Evolutionary conservation across 2,113 vertebrate genomes (phyloP).

Genomic region (Dicerorhinus sumatrensis): DNA sequence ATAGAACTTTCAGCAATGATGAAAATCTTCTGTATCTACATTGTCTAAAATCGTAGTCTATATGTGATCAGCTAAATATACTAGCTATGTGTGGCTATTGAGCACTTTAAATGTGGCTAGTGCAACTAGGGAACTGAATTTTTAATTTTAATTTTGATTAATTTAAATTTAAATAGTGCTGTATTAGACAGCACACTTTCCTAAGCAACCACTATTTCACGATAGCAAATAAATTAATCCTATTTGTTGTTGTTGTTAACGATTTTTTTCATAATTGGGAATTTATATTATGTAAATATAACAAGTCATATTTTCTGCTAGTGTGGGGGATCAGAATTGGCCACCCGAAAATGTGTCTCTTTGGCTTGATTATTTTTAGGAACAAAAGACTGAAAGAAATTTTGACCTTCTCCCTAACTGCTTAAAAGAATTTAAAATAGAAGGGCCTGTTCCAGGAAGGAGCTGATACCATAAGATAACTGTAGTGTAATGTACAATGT

Average conservation of each 20-base stretch:
- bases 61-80: too few species aligned
- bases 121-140: neutral
- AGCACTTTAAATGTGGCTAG: neutral
- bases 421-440: too few species aligned
- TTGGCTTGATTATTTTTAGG: too few species aligned
- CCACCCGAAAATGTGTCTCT: too few species aligned
- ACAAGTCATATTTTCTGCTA: neutral
- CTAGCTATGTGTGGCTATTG: neutral
- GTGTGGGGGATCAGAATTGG: too few species aligned
- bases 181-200: neutral
- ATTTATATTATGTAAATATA: neutral
- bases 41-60: neutral
- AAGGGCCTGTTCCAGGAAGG: too few species aligned
- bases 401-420: too few species aligned
- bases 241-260: neutral
- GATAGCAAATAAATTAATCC: neutral
- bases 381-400: too few species aligned
- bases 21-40: fast-evolving
- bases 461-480: too few species aligned
- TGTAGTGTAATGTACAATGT: too few species aligned
- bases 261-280: neutral
- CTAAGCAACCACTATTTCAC: neutral
- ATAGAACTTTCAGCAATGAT: neutral
- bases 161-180: neutral
- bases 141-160: slow-evolving; percentile 41